phyloP scores from a whole-genome alignment of 1,140 invertebrate genomes.

The Hyles vespertilio region DNA sequence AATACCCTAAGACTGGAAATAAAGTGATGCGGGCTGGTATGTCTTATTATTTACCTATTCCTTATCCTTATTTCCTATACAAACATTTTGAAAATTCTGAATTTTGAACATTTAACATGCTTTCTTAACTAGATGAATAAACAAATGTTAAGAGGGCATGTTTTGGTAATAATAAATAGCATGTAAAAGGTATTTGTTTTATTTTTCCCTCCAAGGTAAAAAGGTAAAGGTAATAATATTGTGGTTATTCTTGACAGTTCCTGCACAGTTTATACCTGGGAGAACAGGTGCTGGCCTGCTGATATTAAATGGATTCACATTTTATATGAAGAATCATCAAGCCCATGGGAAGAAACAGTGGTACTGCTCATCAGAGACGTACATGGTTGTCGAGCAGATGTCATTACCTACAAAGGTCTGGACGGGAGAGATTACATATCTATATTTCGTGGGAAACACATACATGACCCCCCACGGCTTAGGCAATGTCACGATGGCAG shows the following conservation, averaged over 20 bases:
- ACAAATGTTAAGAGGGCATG: constrained; percentile 18
- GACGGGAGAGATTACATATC: constrained; percentile 67
- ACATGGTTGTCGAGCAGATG: constrained; percentile 60
- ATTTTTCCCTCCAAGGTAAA: constrained; percentile 20
- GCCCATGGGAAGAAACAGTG: constrained; percentile 68
- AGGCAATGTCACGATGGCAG: constrained; percentile 64
- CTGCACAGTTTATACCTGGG: constrained; percentile 64
- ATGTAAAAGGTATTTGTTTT: constrained; percentile 33
- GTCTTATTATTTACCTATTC: constrained; percentile 53
- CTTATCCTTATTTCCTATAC: constrained; percentile 16
- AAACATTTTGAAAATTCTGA: constrained; percentile 12
- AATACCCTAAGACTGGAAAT: neutral
- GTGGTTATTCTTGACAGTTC: constrained; percentile 64
- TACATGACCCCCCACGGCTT: constrained; percentile 59
- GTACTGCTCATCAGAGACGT: constrained; percentile 68
- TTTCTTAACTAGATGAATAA: constrained; percentile 12
- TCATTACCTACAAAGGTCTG: constrained; percentile 62
- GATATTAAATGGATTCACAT: constrained; percentile 65
- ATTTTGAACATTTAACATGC: constrained; percentile 11
- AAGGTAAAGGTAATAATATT: constrained; percentile 40
- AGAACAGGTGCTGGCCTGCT: constrained; percentile 60
- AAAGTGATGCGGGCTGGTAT: constrained; percentile 23
- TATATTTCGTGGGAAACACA: constrained; percentile 63
- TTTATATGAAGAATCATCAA: constrained; percentile 70
- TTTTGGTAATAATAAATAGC: constrained; percentile 10